Evolutionary conservation across 1,140 invertebrate species (phyloP).

Genomic region (Ooceraea biroi): DNA sequence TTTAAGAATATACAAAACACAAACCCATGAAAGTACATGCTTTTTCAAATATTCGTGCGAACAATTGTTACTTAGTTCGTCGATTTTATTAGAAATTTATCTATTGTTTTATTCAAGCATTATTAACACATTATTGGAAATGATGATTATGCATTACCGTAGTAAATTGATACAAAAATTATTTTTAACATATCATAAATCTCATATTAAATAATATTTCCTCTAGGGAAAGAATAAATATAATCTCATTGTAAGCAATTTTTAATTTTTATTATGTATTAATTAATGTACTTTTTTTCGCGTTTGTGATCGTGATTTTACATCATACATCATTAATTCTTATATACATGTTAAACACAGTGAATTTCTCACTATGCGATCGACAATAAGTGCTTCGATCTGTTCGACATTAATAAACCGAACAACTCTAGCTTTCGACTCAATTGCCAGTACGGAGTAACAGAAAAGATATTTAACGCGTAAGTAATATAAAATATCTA

Average conservation of each 20-base stretch:
- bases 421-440: constrained; percentile 73
- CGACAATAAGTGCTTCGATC: constrained; percentile 60
- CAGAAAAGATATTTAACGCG: constrained; percentile 51
- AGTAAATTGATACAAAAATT: constrained; percentile 3
- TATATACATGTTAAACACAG: constrained; percentile 7
- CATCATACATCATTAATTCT: neutral
- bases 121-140: neutral
- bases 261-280: neutral
- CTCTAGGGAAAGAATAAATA: neutral
- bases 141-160: constrained; percentile 20
- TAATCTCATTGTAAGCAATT: neutral
- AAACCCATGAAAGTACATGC: constrained; percentile 86
- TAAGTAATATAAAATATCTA: constrained; percentile 70
- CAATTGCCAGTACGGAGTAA: constrained; percentile 75
- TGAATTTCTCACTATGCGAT: constrained; percentile 21
- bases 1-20: constrained; percentile 82
- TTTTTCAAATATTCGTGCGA: constrained; percentile 78
- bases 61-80: constrained; percentile 69
- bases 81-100: constrained; percentile 58
- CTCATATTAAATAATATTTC: neutral
- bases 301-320: constrained; percentile 4
- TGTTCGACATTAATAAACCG: constrained; percentile 61
- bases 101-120: constrained; percentile 3
- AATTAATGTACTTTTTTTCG: neutral
- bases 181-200: constrained; percentile 19